Evolutionary conservation across 2,113 vertebrate species (phyloP).

Genomic region (Pipa parva): DNA sequence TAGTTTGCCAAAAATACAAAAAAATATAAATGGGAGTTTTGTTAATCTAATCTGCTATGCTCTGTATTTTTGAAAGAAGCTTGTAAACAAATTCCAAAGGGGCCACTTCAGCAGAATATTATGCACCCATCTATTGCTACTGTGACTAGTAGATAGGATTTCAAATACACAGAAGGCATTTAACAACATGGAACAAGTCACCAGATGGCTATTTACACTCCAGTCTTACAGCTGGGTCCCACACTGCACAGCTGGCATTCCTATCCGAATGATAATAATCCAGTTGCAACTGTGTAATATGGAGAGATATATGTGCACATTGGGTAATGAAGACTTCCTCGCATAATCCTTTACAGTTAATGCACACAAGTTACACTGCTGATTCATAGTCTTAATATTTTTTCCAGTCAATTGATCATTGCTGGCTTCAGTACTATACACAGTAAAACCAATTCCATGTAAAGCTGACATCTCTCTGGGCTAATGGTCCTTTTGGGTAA

Average conservation of each 20-base stretch:
- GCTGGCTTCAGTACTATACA: slow-evolving; percentile 45
- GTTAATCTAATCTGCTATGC: slow-evolving; percentile 49
- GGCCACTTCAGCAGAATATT: slow-evolving; percentile 51
- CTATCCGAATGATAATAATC: slow-evolving; percentile 51
- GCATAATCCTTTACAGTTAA: slow-evolving; percentile 42
- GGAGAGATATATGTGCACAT: slow-evolving; percentile 51
- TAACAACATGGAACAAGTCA: slow-evolving; percentile 52
- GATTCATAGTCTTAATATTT: slow-evolving; percentile 44
- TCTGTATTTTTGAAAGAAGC: slow-evolving; percentile 50
- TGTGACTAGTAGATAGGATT: slow-evolving; percentile 55
- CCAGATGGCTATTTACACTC: slow-evolving; percentile 52
- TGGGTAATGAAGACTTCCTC: slow-evolving; percentile 43
- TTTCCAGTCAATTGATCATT: slow-evolving; percentile 45
- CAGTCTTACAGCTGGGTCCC: slow-evolving; percentile 49
- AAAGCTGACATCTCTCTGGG: slow-evolving; percentile 41
- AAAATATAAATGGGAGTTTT: slow-evolving; percentile 44
- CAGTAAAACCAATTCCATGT: slow-evolving; percentile 40
- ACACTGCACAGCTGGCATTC: slow-evolving; percentile 54
- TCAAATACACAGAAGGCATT: slow-evolving; percentile 55
- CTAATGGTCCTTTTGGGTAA: slow-evolving; percentile 45
- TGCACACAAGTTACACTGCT: slow-evolving; percentile 11
- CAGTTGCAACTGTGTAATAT: slow-evolving; percentile 50
- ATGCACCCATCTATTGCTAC: slow-evolving; percentile 54
- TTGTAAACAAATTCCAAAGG: slow-evolving; percentile 43
- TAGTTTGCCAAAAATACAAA: slow-evolving; percentile 32